These are phyloP conservation scores for Glomeris maerens DNA, from an alignment of 1,140 invertebrate genomes.

Conservation along the genomic window DNA sequence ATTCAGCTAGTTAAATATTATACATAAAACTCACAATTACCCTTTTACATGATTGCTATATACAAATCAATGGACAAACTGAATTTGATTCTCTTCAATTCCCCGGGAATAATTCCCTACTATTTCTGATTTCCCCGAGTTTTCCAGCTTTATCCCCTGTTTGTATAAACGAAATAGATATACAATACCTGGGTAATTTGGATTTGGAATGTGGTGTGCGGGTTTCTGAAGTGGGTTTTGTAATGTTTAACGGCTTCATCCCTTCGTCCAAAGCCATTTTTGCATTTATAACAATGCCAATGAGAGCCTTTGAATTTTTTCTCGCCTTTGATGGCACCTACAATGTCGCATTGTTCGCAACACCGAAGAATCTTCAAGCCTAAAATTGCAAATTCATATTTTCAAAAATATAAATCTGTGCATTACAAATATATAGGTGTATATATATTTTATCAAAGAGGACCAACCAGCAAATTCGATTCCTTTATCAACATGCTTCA, in stretches of 20 bases:
- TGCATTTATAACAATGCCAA: constrained; percentile 34
- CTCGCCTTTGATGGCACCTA: constrained; percentile 33
- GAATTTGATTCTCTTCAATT: too few species aligned
- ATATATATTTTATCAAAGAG: too few species aligned
- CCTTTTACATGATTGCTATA: too few species aligned
- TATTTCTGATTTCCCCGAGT: too few species aligned
- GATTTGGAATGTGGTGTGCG: constrained; percentile 34
- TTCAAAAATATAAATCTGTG: too few species aligned
- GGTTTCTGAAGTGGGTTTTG: constrained; percentile 33
- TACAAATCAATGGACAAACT: too few species aligned
- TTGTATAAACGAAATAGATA: too few species aligned
- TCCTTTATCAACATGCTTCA: constrained; percentile 35
- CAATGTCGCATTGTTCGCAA: constrained; percentile 33
- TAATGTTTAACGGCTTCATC: constrained; percentile 35
- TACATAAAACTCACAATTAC: too few species aligned
- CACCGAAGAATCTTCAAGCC: constrained; percentile 32
- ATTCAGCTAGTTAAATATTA: neutral
- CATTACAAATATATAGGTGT: too few species aligned
- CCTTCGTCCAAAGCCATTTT: constrained; percentile 32
- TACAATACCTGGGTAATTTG: constrained; percentile 28
- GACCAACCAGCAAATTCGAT: constrained; percentile 34
- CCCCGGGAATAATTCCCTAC: too few species aligned
- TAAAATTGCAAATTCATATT: too few species aligned
- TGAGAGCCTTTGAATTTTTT: constrained; percentile 34
- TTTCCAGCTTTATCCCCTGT: too few species aligned